These are phyloP conservation scores for Megathymus violae DNA, from an alignment of 1,140 invertebrate genomes.

Conservation along the genomic window DNA sequence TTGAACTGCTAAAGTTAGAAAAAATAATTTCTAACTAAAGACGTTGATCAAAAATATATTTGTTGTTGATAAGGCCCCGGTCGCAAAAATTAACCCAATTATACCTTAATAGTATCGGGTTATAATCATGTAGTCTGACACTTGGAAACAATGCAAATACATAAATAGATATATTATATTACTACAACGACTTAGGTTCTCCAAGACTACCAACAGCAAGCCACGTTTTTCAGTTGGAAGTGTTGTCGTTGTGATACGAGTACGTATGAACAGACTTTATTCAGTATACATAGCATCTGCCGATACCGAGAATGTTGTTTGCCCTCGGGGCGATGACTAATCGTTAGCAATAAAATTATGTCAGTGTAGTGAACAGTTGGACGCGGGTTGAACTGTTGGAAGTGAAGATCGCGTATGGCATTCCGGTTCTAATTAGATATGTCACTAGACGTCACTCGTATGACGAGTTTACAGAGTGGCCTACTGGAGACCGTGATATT, in stretches of 20 bases:
- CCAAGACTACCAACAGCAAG: too few relatives aligned
- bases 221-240: background rate
- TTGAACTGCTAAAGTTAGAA: too few relatives aligned
- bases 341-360: background rate
- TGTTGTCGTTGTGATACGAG: too few relatives aligned
- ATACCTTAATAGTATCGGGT: too few relatives aligned
- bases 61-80: too few relatives aligned
- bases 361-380: background rate
- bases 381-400: background rate
- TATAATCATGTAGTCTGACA: too few relatives aligned
- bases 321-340: background rate
- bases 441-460: background rate
- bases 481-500: background rate
- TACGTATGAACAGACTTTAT: background rate
- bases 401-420: background rate
- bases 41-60: too few relatives aligned
- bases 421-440: background rate
- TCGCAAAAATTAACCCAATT: too few relatives aligned
- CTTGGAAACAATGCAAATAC: too few relatives aligned
- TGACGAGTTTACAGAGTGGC: background rate
- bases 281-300: background rate
- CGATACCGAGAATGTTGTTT: background rate
- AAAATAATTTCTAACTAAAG: too few relatives aligned
- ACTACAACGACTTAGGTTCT: too few relatives aligned
- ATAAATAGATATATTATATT: too few relatives aligned